Evolutionary conservation across 1,140 invertebrate species (phyloP), one percentile per base, ranked within the genome.

Genomic region (Anadara kagoshimensis): DNA sequence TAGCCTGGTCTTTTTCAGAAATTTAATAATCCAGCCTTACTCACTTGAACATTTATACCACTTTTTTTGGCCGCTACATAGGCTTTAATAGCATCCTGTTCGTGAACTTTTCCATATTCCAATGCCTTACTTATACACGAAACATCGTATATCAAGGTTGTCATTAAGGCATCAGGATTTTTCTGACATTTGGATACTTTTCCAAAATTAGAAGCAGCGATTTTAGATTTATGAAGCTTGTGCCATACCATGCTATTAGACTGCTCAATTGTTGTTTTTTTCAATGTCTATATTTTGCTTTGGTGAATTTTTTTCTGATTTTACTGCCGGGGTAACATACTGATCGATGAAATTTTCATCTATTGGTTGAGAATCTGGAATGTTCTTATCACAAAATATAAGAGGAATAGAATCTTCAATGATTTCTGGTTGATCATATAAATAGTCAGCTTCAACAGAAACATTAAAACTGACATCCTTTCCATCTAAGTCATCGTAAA

Each of bases 191-290:
- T 71, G 11, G 57, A 12, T 26, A 57, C 47, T 57, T 71, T 71
- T 18, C 69, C 69, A 56, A 71, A 71, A 22, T 71, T 71, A 29
- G 61, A 64, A 26, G 69, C 22, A 14, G 59, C 64, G 5, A 20
- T 41, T 41, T 63, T 71, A 47, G 26, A 51, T 57, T 26, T 54
- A 49, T 64, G 61, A 18, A 71, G 8, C 47, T 64, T 26, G 44
- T 71, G 47, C 61, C 69, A 71, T 14, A 56, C 56, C 10, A 16
- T 8, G 47, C 45, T 64, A 7, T 71, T n/a, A 20, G 59, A 56
- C 41, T 71, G 69, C 1, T 53, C 61, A 47, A 29, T 70, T 7
- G 67, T 69, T 41, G 41, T 11, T 44, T 22, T 57, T 57, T 68
- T 36, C 5, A 58, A 14, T 22, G 41, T 1, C 43, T 43, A 24